Conservation (phyloP, 2,797 vertebrate genomes). For the Apogon talboti region DNA sequence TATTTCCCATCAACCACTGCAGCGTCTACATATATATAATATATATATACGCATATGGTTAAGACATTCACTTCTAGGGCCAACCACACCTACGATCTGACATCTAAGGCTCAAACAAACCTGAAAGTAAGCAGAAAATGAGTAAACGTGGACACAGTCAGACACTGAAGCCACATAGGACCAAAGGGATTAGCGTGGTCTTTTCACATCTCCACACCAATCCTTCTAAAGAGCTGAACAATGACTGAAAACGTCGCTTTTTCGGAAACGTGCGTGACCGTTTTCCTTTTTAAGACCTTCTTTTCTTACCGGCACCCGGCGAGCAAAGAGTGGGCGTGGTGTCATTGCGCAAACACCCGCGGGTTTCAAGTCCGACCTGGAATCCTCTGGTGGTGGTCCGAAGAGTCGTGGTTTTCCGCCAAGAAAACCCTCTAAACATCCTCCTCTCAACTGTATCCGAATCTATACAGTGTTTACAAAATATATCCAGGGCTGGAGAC, state of each 20-base stretch:
- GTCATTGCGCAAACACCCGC: conserved; percentile 2
- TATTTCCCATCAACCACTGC: too few relatives aligned
- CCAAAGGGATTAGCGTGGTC: conserved; percentile 11
- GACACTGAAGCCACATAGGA: conserved; percentile 21
- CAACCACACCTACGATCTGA: conserved; percentile 9
- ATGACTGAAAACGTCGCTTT: conserved; percentile 1
- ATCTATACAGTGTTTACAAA: conserved; percentile 74
- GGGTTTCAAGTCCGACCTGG: conserved; percentile 39
- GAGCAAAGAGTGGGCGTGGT: conserved; percentile 25
- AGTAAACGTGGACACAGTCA: not conserved
- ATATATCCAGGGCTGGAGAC: conserved; percentile 63
- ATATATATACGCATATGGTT: too few relatives aligned
- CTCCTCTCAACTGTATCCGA: conserved; percentile 68
- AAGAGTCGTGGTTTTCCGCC: conserved; percentile 40
- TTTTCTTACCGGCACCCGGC: conserved; percentile 52
- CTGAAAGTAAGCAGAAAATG: conserved; percentile 2
- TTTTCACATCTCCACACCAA: not conserved
- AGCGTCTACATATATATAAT: too few relatives aligned
- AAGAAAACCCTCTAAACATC: conserved; percentile 56
- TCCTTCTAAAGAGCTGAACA: not conserved
- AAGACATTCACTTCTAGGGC: not conserved
- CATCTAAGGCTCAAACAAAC: conserved; percentile 8
- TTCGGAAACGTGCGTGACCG: conserved; percentile 17
- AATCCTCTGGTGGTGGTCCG: conserved; percentile 39
- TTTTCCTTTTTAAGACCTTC: conserved; percentile 12